phyloP scores from a whole-genome alignment of 1,140 invertebrate species.

The Tetragonula clypearis region DNA sequence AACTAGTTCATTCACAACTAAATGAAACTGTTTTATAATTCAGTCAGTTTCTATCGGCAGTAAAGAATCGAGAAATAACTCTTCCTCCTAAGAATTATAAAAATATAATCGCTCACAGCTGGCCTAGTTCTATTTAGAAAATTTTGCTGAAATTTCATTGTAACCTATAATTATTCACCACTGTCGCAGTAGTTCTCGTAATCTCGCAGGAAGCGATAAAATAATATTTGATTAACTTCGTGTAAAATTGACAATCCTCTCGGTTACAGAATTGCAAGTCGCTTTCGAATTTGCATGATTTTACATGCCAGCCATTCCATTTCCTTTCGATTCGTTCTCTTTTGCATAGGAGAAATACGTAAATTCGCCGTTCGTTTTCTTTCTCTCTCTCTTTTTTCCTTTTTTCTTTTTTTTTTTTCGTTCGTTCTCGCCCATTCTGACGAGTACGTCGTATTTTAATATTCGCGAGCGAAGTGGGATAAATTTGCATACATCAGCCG shows the following conservation, averaged over 20 bases:
- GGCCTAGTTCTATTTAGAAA: too few relatives aligned
- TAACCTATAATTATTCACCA: too few relatives aligned
- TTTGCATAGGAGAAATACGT: constrained; percentile 15
- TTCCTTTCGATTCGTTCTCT: not conserved
- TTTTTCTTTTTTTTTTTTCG: too few relatives aligned
- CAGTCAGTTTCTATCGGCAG: too few relatives aligned
- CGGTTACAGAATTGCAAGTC: not conserved
- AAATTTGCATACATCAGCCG: constrained; percentile 39
- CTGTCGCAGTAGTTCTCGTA: too few relatives aligned
- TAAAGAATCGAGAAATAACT: too few relatives aligned
- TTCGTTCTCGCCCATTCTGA: not conserved
- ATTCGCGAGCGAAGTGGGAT: constrained; percentile 37
- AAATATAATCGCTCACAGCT: too few relatives aligned
- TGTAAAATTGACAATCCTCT: not conserved
- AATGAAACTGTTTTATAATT: too few relatives aligned
- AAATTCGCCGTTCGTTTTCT: not conserved
- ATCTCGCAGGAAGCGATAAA: not conserved
- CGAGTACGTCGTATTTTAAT: constrained; percentile 31
- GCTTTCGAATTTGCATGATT: constrained; percentile 21
- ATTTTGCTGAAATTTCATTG: too few relatives aligned
- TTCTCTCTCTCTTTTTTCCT: too few relatives aligned
- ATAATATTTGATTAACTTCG: not conserved
- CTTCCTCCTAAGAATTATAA: too few relatives aligned
- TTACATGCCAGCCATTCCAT: not conserved
- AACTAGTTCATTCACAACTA: too few relatives aligned